Conservation (phyloP, 53 echinoderm and acorn worm species). For the Stichopus horrens region DNA sequence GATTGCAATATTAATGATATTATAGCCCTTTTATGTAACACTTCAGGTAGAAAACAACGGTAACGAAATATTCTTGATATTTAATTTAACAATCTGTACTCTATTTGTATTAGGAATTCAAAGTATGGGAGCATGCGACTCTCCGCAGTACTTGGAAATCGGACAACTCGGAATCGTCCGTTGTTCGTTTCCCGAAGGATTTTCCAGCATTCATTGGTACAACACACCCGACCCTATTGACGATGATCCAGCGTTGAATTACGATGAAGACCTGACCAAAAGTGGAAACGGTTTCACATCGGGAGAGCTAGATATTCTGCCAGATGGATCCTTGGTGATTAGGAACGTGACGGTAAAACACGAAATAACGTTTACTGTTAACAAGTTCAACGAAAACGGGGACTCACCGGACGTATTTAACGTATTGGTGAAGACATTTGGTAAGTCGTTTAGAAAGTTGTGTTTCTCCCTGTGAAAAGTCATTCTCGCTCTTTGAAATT, state of each 20-base stretch:
- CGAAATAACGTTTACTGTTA: not conserved
- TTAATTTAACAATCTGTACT: no score
- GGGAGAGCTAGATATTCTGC: not conserved
- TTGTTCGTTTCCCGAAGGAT: not conserved
- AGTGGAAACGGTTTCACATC: not conserved
- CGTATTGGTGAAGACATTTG: not conserved
- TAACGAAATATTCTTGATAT: no score
- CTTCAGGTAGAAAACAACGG: no score
- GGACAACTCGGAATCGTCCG: not conserved
- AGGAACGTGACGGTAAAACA: not conserved
- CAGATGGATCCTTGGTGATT: not conserved
- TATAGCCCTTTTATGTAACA: no score
- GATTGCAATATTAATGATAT: no score
- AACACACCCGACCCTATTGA: not conserved
- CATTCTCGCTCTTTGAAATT: no score
- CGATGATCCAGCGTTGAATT: not conserved
- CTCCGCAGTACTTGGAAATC: not conserved
- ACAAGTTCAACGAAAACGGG: not conserved
- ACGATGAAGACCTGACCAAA: not conserved
- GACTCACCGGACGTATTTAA: not conserved
- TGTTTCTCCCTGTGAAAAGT: not conserved
- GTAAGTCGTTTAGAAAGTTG: not conserved
- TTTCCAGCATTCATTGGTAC: slow-evolving; percentile 2
- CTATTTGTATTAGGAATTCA: not conserved
- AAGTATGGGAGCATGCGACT: not conserved